phyloP scores from a whole-genome alignment of 2,113 vertebrate species.

The Sylvia atricapilla region DNA sequence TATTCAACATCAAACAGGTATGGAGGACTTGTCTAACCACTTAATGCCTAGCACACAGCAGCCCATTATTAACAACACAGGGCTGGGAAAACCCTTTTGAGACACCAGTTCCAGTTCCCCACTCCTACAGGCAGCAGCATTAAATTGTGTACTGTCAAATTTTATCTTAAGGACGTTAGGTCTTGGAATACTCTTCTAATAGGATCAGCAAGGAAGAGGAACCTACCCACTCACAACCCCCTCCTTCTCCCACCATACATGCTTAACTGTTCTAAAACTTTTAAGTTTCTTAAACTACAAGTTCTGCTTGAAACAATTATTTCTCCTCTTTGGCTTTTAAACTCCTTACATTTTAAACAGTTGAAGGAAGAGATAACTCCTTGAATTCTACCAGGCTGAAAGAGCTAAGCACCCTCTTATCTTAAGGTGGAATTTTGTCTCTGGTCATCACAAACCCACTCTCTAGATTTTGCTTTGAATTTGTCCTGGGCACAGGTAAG shows the following conservation, averaged over 20 bases:
- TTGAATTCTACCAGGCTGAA: neutral
- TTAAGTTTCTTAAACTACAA: neutral
- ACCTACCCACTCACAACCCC: neutral
- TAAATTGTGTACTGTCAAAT: neutral
- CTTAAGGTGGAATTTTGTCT: neutral
- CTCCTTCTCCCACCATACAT: neutral
- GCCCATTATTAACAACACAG: neutral
- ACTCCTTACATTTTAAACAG: neutral
- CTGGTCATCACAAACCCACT: neutral
- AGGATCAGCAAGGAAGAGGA: neutral
- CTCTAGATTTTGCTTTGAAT: neutral
- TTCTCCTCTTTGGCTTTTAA: neutral
- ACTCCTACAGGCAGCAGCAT: neutral
- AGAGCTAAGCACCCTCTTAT: neutral
- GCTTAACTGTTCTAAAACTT: neutral
- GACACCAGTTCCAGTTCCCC: neutral
- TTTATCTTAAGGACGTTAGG: neutral
- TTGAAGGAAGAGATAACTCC: neutral
- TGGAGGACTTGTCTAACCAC: neutral
- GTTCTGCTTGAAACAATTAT: neutral
- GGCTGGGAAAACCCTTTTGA: constrained; percentile 10
- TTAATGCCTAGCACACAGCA: neutral
- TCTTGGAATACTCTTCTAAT: neutral
- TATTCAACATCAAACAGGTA: neutral
- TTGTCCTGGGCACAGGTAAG: neutral